A percentile compares a stretch with the other conserved stretches of the same genome.
phyloP scores from a whole-genome alignment of 2,113 vertebrate genomes.

The Xiphorhynchus elegans region DNA sequence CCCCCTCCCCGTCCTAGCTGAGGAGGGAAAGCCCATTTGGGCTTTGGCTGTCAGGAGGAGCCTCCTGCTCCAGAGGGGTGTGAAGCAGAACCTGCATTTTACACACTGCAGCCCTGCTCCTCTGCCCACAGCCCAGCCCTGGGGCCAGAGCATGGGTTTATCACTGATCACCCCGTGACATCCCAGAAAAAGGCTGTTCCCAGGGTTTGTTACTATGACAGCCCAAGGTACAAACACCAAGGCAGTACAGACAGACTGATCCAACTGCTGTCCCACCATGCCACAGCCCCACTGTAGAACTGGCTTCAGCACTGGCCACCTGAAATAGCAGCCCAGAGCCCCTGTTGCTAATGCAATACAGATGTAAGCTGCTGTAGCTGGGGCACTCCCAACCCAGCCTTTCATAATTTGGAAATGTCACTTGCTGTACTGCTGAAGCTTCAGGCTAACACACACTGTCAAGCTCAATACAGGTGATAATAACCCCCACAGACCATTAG shows the following conservation, averaged over 20 bases:
- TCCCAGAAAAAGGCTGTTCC: not conserved
- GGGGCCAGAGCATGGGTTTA: accelerated
- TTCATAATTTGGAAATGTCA: not conserved
- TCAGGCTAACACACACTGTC: not conserved
- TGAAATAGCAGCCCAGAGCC: not conserved
- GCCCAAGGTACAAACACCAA: not conserved
- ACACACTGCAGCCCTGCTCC: not conserved
- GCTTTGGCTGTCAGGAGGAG: not conserved
- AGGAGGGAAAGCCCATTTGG: not conserved
- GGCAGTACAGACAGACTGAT: not conserved
- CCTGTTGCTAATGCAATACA: not conserved
- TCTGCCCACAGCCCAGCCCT: not conserved
- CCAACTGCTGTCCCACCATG: not conserved
- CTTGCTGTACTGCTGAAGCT: not conserved
- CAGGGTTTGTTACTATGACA: not conserved
- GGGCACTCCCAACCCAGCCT: not conserved
- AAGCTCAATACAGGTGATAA: not conserved
- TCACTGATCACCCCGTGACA: not conserved
- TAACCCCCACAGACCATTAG: not conserved
- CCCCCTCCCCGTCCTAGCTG: not conserved
- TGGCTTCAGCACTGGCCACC: not conserved
- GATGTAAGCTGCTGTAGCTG: not conserved
- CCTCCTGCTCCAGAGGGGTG: not conserved
- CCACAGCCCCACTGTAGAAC: accelerated
- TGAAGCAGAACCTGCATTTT: not conserved